Conservation (phyloP, 2,888 invertebrate species). For the Agrochola litura region DNA sequence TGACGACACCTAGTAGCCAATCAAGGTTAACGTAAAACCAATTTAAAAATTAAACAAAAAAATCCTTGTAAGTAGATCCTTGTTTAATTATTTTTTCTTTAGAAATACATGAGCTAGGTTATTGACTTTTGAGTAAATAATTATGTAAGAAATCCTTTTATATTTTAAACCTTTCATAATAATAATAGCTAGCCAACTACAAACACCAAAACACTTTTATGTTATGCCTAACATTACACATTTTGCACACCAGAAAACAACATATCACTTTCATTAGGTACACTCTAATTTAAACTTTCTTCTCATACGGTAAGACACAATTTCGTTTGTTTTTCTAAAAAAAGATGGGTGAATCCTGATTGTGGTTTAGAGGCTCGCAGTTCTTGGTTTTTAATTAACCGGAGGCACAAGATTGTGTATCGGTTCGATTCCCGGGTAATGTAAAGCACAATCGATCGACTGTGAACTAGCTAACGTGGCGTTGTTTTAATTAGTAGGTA, state of each 20-base stretch:
- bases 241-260: constrained; percentile 12
- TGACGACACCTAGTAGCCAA: background rate
- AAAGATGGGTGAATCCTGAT: constrained; percentile 50
- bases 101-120: too few relatives aligned
- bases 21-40: background rate
- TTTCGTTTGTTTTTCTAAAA: background rate
- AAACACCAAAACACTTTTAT: constrained; percentile 36
- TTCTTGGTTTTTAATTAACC: constrained; percentile 67
- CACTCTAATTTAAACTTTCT: constrained; percentile 21
- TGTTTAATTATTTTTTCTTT: background rate
- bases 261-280: background rate
- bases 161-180: background rate
- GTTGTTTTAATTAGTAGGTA: constrained; percentile 69
- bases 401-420: constrained; percentile 62
- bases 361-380: constrained; percentile 42
- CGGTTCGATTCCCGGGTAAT: constrained; percentile 62
- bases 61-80: too few relatives aligned
- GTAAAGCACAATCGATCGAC: constrained; percentile 63
- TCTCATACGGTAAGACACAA: background rate
- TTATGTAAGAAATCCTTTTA: background rate
- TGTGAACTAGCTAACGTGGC: constrained; percentile 45
- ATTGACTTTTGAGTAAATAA: background rate
- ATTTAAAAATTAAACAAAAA: background rate
- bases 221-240: constrained; percentile 24
- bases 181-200: constrained; percentile 12